Evolutionary conservation across 2,113 vertebrate species (phyloP).

Genomic region (Ramphastos sulfuratus): DNA sequence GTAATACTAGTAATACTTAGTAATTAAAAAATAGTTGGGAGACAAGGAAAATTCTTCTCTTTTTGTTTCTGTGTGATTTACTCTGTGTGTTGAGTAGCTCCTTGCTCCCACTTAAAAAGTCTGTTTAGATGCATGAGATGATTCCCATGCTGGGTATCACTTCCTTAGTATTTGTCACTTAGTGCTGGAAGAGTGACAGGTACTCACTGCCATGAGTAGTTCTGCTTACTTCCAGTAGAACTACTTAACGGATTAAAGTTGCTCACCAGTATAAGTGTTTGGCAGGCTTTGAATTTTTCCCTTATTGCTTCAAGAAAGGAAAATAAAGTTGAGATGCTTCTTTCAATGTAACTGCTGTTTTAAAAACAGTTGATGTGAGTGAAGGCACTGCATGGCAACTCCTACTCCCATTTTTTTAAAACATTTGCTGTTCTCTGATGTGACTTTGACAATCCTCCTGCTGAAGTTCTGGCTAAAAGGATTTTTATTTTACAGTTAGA

Average conservation of each 20-base stretch:
- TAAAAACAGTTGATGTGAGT: neutral
- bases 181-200: neutral
- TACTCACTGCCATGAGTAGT: neutral
- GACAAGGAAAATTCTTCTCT: neutral
- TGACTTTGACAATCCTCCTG: neutral
- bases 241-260: slow-evolving; percentile 9
- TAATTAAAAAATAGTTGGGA: neutral
- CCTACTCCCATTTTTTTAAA: neutral
- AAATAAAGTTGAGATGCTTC: neutral
- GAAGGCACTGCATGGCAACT: neutral
- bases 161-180: neutral
- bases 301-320: neutral
- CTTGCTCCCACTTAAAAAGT: neutral
- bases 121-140: neutral
- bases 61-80: neutral
- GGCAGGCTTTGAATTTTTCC: neutral
- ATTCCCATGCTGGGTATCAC: neutral
- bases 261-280: neutral
- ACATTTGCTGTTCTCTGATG: neutral
- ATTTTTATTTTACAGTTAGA: neutral
- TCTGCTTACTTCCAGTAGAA: neutral
- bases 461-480: neutral
- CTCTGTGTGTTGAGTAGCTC: neutral
- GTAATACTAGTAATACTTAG: neutral
- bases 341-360: neutral